phyloP scores from a whole-genome alignment of 2,113 vertebrate species.

The Equus quagga region DNA sequence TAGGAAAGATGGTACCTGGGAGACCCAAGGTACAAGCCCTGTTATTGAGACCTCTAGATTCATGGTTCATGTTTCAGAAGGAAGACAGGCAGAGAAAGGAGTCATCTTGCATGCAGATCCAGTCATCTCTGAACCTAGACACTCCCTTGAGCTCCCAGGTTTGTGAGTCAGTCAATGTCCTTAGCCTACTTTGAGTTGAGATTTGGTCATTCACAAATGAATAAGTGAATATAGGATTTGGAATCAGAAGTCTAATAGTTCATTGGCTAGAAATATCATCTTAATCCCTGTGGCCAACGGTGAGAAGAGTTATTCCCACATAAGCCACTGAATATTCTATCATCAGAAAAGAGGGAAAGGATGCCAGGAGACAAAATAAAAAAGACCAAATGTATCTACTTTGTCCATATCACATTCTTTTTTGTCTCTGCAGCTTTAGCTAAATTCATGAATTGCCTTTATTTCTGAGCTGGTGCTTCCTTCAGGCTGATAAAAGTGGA shows the following conservation, averaged over 20 bases:
- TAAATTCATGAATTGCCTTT: not conserved
- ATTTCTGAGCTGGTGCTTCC: not conserved
- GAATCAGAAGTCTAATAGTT: not conserved
- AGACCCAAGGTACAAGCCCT: not conserved
- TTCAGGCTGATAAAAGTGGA: not conserved
- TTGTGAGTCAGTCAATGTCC: not conserved
- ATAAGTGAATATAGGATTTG: not conserved
- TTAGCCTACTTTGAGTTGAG: not conserved
- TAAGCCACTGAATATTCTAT: not conserved
- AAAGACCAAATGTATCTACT: not conserved
- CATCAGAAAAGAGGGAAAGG: not conserved
- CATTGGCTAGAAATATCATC: not conserved
- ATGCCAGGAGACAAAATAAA: not conserved
- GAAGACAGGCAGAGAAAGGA: not conserved
- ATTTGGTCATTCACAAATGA: not conserved
- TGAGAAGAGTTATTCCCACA: not conserved
- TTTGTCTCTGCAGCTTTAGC: not conserved
- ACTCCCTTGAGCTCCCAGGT: not conserved
- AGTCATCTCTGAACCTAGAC: not conserved
- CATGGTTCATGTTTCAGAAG: not conserved
- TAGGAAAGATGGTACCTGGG: not conserved
- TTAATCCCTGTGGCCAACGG: not conserved
- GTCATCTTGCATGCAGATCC: not conserved
- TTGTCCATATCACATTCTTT: not conserved
- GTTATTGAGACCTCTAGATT: fast-evolving